Base-by-base conservation (phyloP, 2,888 invertebrate genomes). In the Chrysolina haemoptera region DNA sequence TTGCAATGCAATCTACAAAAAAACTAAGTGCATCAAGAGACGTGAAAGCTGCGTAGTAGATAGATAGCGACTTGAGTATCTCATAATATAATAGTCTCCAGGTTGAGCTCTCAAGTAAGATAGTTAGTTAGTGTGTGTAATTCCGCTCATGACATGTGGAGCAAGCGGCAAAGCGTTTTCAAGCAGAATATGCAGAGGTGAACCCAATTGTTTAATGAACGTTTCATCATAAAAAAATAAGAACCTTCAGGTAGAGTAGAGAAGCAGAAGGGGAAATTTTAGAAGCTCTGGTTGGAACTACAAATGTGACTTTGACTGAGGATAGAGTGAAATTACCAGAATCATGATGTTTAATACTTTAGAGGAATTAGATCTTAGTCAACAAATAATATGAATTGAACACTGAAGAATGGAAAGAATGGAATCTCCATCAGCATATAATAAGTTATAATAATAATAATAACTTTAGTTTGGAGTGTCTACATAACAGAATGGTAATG, bases 121-220 rank as follows among this genome's bases (percentile, higher is more conserved):
- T 48, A 62, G 22, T 27, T 27, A 27, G 27, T 27, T 27, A 27
- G n/a, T 69, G 59, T 46, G 69, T 73, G 64, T 62, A 41, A 27
- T 20, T 65, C 41, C 18, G 14, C 73, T 5, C 63, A 69, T 20
- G 55, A 64, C 53, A 70, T 69, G 68, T 73, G 73, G 69, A 53
- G 69, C n/a, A 70, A 73, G 43, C 46, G 65, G 12, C 41, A 68
- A 12, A 70, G 70, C 22, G 48, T 70, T 16, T 74, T 48, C 43
- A 70, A 74, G 27, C 62, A 66, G 16, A 67, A 48, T 62, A 65
- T 65, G 53, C 73, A 48, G 35, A 41, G 62, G 11, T 48, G 59
- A 16, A 48, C 62, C 16, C 9, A 62, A n/a, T 35, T 62, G 9
- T 69, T 62, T 16, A 69, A 48, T 16, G 41, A 48, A n/a, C 50